Evolutionary conservation across 2,113 vertebrate genomes (phyloP), one percentile per base, ranked within the genome.

Genomic region (Cinclus mexicanus): DNA sequence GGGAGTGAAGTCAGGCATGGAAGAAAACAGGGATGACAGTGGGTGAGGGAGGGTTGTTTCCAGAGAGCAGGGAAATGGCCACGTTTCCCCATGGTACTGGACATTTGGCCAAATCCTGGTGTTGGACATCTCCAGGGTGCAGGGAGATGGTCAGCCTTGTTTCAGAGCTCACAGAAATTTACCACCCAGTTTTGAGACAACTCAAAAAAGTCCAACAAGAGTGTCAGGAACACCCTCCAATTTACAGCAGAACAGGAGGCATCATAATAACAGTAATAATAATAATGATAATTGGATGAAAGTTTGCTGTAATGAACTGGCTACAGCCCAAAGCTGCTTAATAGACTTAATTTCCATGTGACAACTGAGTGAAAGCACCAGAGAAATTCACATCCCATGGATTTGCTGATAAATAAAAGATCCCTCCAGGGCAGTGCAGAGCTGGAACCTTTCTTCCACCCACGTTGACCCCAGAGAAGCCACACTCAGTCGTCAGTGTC

Each of bases 111-210:
- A 82, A 29, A 39, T 52, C 33, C 33, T 60, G 37, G 37, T 47
- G 18, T 7, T 37, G 47, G 70, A 44, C 46, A 44, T 69, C 33
- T 28, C 50, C 49, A 52, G 11, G 20, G 19, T 21, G 50, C 50
- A 28, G 50, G 41, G 33, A 69, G 55, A 1, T 47, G 70, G 23
- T 9, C 1, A 0, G 13, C 33, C 41, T 72, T 5, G 0, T 49
- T 71, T 35, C 78, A 75, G 65, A 70, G 60, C 31, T 57, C 75
- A 57, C 22, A 71, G 60, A 67, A 79, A 55, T 63, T 63, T 33
- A 22, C 47, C 53, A 46, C 35, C 33, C 35, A 13, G 28, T 55
- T 83, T 55, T 55, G 53, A 91, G 39, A 29, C 18, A 67, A 33
- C 18, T 39, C 23, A 25, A 8, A 39, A 49, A 49, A 41, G 11